These are phyloP conservation scores for Dallia pectoralis DNA, from an alignment of 2,797 vertebrate genomes.

Conservation along the genomic window DNA sequence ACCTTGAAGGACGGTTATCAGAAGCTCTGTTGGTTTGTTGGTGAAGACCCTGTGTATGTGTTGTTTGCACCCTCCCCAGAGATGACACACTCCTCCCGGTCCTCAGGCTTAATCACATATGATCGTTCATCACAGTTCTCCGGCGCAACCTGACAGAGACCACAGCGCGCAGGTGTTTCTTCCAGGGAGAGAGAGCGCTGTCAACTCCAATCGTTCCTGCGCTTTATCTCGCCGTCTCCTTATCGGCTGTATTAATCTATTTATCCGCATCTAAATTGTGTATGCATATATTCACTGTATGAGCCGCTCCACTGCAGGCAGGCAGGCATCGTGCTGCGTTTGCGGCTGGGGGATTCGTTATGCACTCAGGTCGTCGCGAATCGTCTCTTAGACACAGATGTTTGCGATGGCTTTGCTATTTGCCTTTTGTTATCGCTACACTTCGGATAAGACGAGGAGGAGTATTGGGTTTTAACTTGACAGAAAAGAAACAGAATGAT, in stretches of 20 bases:
- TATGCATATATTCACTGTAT: constrained; percentile 37
- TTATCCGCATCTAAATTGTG: constrained; percentile 63
- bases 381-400: constrained; percentile 66
- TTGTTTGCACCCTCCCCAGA: constrained; percentile 34
- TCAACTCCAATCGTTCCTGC: constrained; percentile 70
- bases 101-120: constrained; percentile 55
- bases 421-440: constrained; percentile 60
- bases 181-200: constrained; percentile 29
- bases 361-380: constrained; percentile 58
- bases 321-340: constrained; percentile 58
- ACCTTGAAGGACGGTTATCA: constrained; percentile 12
- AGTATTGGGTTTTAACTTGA: constrained; percentile 64
- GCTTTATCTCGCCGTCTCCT: constrained; percentile 66
- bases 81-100: constrained; percentile 22
- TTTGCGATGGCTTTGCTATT: constrained; percentile 60
- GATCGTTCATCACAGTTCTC: constrained; percentile 48
- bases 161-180: constrained; percentile 43
- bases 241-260: constrained; percentile 58
- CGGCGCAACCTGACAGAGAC: constrained; percentile 43
- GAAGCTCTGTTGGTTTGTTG: constrained; percentile 9
- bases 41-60: constrained; percentile 13
- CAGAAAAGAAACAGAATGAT: constrained; percentile 68
- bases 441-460: constrained; percentile 53
- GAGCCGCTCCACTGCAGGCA: constrained; percentile 53
- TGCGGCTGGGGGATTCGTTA: constrained; percentile 58